Percentiles rank a stretch among this genome's conserved stretches.
phyloP scores from a whole-genome alignment of 2,888 invertebrate species.

The Spisula subtruncata region DNA sequence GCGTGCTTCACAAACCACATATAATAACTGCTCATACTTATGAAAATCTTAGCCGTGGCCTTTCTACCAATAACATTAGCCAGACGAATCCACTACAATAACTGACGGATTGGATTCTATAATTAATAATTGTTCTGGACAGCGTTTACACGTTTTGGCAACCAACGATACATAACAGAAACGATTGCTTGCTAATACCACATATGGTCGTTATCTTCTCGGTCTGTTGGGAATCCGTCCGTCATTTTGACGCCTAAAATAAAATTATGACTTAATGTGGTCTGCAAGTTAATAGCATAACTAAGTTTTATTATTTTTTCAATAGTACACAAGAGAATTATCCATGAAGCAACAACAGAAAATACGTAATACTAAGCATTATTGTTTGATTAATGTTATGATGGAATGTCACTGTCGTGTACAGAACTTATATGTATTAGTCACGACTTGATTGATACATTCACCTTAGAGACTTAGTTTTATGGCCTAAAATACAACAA shows the following conservation, averaged over 20 bases:
- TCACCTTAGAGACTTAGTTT: too few relatives aligned
- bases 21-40: too few relatives aligned
- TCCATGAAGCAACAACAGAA: background rate
- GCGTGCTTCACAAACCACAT: too few relatives aligned
- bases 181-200: background rate
- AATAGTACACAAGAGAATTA: background rate
- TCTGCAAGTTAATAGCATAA: conserved; percentile 16
- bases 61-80: too few relatives aligned
- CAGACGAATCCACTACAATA: too few relatives aligned
- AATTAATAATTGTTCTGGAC: background rate
- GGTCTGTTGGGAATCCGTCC: background rate
- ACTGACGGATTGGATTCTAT: background rate
- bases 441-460: too few relatives aligned
- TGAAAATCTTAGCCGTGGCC: too few relatives aligned
- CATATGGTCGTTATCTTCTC: background rate
- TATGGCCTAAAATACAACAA: too few relatives aligned
- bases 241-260: background rate
- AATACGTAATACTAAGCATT: background rate
- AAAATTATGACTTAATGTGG: background rate
- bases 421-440: background rate
- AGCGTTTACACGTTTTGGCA: background rate
- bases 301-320: conserved; percentile 15
- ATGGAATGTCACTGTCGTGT: background rate
- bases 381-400: background rate
- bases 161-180: background rate